Percentiles rank a stretch among this genome's conserved stretches.
These are phyloP conservation scores for Heliconius hewitsoni DNA, from an alignment of 1,140 invertebrate genomes.

Conservation along the genomic window DNA sequence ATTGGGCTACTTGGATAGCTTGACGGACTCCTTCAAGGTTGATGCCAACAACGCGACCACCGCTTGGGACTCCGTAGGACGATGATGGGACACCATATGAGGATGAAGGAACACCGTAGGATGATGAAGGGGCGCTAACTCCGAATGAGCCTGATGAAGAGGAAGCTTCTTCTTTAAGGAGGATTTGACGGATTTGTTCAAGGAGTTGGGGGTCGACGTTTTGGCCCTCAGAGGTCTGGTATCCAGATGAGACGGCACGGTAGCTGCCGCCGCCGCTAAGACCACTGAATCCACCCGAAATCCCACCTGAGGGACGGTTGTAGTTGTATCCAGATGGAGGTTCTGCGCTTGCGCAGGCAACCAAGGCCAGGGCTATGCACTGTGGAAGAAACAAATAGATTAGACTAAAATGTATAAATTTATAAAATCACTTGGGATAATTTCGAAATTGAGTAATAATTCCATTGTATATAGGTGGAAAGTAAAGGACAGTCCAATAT, in stretches of 20 bases:
- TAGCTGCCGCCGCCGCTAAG: conserved; percentile 80
- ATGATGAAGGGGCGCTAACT: conserved; percentile 81
- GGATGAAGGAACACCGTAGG: conserved; percentile 83
- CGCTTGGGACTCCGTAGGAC: conserved; percentile 83
- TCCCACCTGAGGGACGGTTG: conserved; percentile 71
- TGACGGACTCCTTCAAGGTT: conserved; percentile 89
- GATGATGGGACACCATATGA: conserved; percentile 84
- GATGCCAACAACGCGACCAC: conserved; percentile 85
- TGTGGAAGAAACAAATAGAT: conserved; percentile 47
- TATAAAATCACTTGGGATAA: not conserved
- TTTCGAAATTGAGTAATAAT: no score
- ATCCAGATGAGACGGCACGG: conserved; percentile 85
- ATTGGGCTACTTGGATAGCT: conserved; percentile 89
- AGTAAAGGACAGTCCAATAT: no score
- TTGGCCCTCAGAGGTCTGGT: conserved; percentile 87
- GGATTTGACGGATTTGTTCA: conserved; percentile 88
- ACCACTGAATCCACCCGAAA: conserved; percentile 77
- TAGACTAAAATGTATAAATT: not conserved
- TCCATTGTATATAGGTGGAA: no score
- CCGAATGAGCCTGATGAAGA: conserved; percentile 77
- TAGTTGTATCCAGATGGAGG: conserved; percentile 79
- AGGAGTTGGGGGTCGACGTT: conserved; percentile 87
- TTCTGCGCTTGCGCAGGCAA: conserved; percentile 70
- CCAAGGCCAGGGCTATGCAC: conserved; percentile 81
- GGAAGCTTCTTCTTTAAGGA: conserved; percentile 86